phyloP scores from a whole-genome alignment of 2,113 vertebrate species.

The Rhea pennata region DNA sequence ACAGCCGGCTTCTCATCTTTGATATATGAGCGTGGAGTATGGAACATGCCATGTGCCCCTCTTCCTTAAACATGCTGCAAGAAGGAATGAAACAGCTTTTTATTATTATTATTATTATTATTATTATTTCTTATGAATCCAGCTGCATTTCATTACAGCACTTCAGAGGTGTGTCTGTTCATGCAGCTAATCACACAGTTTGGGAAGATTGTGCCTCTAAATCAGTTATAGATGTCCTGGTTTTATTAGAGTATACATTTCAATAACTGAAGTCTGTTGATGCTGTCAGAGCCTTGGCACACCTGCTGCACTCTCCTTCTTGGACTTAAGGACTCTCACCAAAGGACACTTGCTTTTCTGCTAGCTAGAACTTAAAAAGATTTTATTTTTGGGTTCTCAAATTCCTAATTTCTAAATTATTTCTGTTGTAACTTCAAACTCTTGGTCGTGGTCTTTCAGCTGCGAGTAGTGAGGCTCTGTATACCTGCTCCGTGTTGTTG shows the following conservation, averaged over 20 bases:
- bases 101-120: background rate
- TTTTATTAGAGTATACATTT: background rate
- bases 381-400: background rate
- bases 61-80: background rate
- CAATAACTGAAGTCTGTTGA: background rate
- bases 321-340: background rate
- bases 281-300: conserved; percentile 11
- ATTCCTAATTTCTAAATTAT: background rate
- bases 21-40: background rate
- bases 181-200: background rate
- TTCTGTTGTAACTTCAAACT: background rate
- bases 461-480: fast-evolving
- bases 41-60: background rate
- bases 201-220: background rate
- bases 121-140: background rate
- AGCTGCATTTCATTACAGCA: background rate
- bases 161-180: background rate
- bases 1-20: background rate
- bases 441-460: background rate
- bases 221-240: background rate
- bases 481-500: fast-evolving
- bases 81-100: background rate
- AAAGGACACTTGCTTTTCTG: background rate
- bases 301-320: background rate
- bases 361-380: background rate